Evolutionary conservation across 2,113 vertebrate genomes (phyloP).

Genomic region (Pseudopodoces humilis): DNA sequence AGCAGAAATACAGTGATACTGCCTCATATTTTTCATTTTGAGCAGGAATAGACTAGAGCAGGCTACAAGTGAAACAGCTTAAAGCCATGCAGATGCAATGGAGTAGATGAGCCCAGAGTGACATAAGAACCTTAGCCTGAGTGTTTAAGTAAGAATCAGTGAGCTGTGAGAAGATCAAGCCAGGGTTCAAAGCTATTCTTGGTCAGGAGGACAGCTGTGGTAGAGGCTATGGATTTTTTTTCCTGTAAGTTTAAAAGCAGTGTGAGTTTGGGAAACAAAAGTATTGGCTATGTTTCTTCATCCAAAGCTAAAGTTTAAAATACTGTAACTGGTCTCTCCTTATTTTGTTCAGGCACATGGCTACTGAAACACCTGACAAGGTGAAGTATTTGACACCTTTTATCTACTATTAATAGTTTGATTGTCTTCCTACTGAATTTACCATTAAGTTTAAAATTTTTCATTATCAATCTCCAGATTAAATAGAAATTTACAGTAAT

Average conservation of each 20-base stretch:
- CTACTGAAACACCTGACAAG: neutral
- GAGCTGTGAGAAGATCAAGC: neutral
- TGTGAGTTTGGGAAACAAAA: neutral
- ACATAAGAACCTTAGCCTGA: neutral
- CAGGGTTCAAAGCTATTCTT: neutral
- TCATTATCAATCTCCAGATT: neutral
- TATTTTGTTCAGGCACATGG: neutral
- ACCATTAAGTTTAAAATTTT: neutral
- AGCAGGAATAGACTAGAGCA: neutral
- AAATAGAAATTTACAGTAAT: neutral
- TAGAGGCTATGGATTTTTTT: neutral
- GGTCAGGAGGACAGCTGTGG: neutral
- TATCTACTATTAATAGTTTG: neutral
- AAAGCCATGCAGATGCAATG: neutral
- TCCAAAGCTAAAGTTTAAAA: neutral
- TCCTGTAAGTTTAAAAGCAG: neutral
- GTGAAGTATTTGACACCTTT: neutral
- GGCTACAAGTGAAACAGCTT: neutral
- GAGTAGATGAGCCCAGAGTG: neutral
- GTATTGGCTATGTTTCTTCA: neutral
- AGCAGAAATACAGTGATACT: neutral
- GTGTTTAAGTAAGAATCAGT: neutral
- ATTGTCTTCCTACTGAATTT: neutral
- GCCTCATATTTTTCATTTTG: neutral
- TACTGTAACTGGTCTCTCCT: neutral